Base-by-base conservation (phyloP, 2,113 vertebrate species). In the Anolis sagrei region DNA sequence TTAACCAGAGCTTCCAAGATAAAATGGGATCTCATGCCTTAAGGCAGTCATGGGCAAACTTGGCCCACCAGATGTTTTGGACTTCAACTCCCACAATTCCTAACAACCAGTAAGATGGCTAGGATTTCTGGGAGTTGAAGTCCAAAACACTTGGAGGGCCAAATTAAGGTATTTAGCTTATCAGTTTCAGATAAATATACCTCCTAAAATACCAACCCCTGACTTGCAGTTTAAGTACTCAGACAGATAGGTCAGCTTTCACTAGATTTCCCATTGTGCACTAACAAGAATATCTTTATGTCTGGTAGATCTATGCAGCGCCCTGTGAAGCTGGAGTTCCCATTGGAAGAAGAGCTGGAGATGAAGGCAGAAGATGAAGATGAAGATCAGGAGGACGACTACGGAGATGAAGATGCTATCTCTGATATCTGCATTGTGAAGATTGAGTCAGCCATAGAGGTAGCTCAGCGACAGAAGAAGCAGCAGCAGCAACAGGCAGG, bases 361-460 rank as follows among this genome's bases (percentile, higher is more conserved):
- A 88, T 95, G 88, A 93, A 95, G 48, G 94, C 92, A 2, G 94
- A 95, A 49, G 91, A 93, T 0, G 95, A 95, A 11, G 94, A 95
- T 1, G 96, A 95, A 1, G 95, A 95, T 0, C 97, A 97, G 2
- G 97, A 97, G 1, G 96, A 96, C 6, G 91, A 95, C 8, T 93
- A 93, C 19, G 92, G 91, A 1, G 95, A 97, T 61, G 96, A 95
- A 0, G 95, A 97, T 0, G 90, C 91, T 0, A 95, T 96, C 69
- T 95, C 92, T 0, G 93, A 96, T 58, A 96, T 98, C 7, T 98
- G 97, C 75, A 95, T 98, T 14, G 95, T 96, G 44, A 96, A 96
- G 75, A 94, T 95, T 87, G 95, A 96, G 51, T 93, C 94, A 0
- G 94, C 93, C 27, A 84, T 93, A 25, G 93, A 95, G 86, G 93